Conservation (phyloP, 2,113 vertebrate species). For the Cochlearius cochlearius region DNA sequence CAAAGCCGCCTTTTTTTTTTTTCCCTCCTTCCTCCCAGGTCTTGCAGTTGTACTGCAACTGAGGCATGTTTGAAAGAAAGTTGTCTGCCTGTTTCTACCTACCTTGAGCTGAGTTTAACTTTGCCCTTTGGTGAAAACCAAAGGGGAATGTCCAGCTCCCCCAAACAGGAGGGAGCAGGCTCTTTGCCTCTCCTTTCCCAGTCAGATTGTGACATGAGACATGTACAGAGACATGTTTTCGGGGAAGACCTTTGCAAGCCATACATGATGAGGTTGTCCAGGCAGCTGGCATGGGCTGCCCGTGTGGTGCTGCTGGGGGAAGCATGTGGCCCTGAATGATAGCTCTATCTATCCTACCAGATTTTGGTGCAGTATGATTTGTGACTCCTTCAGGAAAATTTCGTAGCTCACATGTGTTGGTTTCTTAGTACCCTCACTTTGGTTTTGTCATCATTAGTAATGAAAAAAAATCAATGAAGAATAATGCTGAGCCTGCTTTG, state of each 20-base stretch:
- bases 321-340: background rate
- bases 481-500: background rate
- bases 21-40: background rate
- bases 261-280: background rate
- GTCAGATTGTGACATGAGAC: background rate
- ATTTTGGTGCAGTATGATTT: background rate
- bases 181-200: background rate
- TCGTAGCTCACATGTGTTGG: background rate
- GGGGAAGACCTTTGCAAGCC: background rate
- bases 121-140: background rate
- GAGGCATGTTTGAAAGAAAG: background rate
- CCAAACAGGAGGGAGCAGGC: background rate
- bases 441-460: background rate
- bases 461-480: background rate
- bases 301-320: accelerated
- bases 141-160: background rate
- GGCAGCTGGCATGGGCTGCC: background rate
- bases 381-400: background rate
- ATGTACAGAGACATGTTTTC: background rate
- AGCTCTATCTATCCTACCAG: background rate
- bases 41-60: background rate
- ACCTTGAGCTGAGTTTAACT: background rate
- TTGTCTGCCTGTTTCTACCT: background rate
- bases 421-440: background rate
- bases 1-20: background rate